A percentile compares a stretch with the other conserved stretches of the same genome.
These are phyloP conservation scores for Plodia interpunctella DNA, from an alignment of 1,140 invertebrate genomes.

Conservation along the genomic window DNA sequence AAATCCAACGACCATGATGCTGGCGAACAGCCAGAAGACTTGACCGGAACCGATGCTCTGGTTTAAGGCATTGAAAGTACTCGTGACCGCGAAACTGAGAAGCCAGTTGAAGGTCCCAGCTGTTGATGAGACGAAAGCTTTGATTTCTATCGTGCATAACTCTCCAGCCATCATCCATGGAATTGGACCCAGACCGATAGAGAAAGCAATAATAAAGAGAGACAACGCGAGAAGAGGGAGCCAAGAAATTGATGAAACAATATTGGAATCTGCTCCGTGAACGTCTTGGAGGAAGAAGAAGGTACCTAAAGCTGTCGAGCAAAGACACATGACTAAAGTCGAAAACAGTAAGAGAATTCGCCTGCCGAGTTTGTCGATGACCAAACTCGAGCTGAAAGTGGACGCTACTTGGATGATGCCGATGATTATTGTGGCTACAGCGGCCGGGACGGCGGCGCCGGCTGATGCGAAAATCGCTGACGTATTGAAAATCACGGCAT, in stretches of 20 bases:
- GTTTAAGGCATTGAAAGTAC: constrained; percentile 83
- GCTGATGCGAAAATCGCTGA: constrained; percentile 84
- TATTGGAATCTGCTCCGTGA: constrained; percentile 67
- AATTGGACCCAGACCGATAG: constrained; percentile 87
- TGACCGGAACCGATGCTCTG: constrained; percentile 77
- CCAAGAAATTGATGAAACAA: constrained; percentile 79
- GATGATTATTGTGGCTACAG: constrained; percentile 83
- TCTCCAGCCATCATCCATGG: constrained; percentile 89
- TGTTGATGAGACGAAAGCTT: constrained; percentile 85
- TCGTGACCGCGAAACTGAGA: constrained; percentile 88
- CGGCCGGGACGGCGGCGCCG: constrained; percentile 76
- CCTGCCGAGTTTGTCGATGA: constrained; percentile 88
- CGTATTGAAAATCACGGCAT: constrained; percentile 90
- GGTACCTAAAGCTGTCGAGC: constrained; percentile 79
- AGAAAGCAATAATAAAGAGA: constrained; percentile 87
- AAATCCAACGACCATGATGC: constrained; percentile 82
- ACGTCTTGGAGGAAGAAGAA: constrained; percentile 80
- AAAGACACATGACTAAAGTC: constrained; percentile 79
- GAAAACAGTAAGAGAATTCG: constrained; percentile 83
- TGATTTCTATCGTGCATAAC: constrained; percentile 85
- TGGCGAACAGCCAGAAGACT: constrained; percentile 90
- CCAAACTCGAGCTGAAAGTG: constrained; percentile 81
- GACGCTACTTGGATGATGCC: constrained; percentile 87
- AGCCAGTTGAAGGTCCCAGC: constrained; percentile 88
- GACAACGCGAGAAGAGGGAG: constrained; percentile 85